Evolutionary conservation across 2,797 vertebrate species (phyloP), one percentile per base, ranked within the genome.

Genomic region (Urosaurus nigricauda): DNA sequence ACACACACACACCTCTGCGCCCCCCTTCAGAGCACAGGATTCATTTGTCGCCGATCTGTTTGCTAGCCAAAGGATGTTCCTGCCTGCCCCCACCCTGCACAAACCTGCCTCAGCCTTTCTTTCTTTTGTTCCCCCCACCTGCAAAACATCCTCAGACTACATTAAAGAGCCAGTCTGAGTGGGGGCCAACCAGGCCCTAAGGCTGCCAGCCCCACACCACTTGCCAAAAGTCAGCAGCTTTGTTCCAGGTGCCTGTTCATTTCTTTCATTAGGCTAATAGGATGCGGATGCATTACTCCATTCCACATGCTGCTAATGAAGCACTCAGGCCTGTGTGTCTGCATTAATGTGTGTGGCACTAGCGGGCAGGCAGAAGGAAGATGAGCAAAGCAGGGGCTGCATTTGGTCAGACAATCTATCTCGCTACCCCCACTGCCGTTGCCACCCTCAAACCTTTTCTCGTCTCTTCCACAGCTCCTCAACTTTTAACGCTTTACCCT

Each of bases 201-300:
- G 92, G 90, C 90, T 90, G 91, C 89, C 89, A 53, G 73, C 91
- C 90, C 86, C 93, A 93, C 90, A 93, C 92, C 93, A 88, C 93
- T 93, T 86, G 93, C 95, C 95, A 95, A 94, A 93, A 95, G 92
- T 93, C 94, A 90, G 94, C 93, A 93, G 94, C 94, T 96, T 95
- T 95, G 93, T 95, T 94, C 94, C 95, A 95, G 95, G 95, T 96
- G 95, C 95, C 94, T 93, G 93, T 92, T 95, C 94, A 91, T 91
- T 95, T 93, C 95, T 95, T 95, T 96, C 95, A 96, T 96, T 96
- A 96, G 95, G 92, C 95, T 96, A 96, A 96, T 96, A 95, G 95
- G 94, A 95, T 95, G 95, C 94, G 95, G 95, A 95, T 95, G 95
- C 95, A 95, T 96, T 96, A 96, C 94, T 95, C 94, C 94, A 94